Conservation (phyloP, 2,113 vertebrate genomes). For the Malurus alboscapulatus region DNA sequence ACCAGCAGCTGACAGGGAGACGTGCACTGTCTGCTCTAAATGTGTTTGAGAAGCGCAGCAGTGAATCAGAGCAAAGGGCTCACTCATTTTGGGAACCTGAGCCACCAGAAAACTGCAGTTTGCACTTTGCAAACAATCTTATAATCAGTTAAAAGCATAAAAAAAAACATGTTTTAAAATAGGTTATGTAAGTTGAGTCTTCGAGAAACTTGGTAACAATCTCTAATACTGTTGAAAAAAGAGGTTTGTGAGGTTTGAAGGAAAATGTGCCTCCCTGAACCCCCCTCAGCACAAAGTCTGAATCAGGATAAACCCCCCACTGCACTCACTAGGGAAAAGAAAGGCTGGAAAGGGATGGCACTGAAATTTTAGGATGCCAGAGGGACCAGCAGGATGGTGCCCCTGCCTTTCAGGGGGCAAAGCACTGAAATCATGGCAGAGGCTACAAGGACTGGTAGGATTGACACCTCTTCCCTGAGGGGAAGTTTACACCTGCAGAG, state of each 20-base stretch:
- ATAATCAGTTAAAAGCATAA: background rate
- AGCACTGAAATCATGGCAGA: slow-evolving; percentile 9
- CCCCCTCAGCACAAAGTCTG: background rate
- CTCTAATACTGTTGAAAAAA: background rate
- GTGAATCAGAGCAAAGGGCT: background rate
- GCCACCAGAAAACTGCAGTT: background rate
- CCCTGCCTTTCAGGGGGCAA: background rate
- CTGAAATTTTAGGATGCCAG: background rate
- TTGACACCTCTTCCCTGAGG: background rate
- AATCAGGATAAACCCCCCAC: background rate
- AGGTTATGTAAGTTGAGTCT: background rate
- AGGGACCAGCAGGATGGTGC: background rate
- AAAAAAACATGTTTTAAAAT: background rate
- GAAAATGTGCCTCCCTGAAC: background rate
- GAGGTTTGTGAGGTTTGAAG: background rate
- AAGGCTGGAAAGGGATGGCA: background rate
- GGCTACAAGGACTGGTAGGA: background rate
- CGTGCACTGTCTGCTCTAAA: background rate
- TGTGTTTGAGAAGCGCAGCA: background rate
- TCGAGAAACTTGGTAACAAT: background rate
- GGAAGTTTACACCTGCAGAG: background rate
- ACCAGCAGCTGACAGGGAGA: background rate
- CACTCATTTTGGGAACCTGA: background rate
- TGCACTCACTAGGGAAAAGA: background rate
- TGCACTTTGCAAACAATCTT: background rate